Percentiles rank a stretch among this genome's conserved stretches.
These are phyloP conservation scores for Acromyrmex charruanus DNA, from an alignment of 1,140 invertebrate species.

Conservation along the genomic window DNA sequence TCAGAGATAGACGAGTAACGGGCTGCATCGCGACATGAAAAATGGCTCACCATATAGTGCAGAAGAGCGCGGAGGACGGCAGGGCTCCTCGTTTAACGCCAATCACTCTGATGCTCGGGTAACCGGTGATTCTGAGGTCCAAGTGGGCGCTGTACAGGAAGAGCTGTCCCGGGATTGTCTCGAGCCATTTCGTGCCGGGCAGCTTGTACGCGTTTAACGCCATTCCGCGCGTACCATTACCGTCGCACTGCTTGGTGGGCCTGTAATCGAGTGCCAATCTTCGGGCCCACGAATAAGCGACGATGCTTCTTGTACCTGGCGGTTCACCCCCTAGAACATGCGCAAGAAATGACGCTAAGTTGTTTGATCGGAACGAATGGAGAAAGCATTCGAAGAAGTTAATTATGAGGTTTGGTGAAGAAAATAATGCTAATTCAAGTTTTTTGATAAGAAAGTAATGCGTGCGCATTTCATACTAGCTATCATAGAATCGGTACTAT, in stretches of 20 bases:
- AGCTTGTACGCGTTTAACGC: slow-evolving; percentile 75
- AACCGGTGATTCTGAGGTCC: slow-evolving; percentile 81
- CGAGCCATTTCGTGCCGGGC: slow-evolving; percentile 79
- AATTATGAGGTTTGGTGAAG: background rate
- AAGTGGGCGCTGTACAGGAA: slow-evolving; percentile 84
- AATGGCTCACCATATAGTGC: slow-evolving; percentile 83
- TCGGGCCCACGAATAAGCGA: slow-evolving; percentile 84
- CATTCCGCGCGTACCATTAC: slow-evolving; percentile 78
- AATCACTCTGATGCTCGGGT: slow-evolving; percentile 84
- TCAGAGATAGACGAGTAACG: slow-evolving; percentile 41
- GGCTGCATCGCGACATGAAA: slow-evolving; percentile 19
- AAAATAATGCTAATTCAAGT: slow-evolving; percentile 2
- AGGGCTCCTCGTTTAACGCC: slow-evolving; percentile 83
- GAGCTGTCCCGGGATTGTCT: slow-evolving; percentile 82
- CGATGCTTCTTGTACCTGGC: slow-evolving; percentile 82
- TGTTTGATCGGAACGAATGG: slow-evolving; percentile 21
- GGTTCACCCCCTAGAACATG: slow-evolving; percentile 78
- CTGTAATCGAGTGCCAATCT: slow-evolving; percentile 85
- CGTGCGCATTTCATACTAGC: background rate
- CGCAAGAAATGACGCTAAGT: slow-evolving; percentile 41
- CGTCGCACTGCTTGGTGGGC: slow-evolving; percentile 81
- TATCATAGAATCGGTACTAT: background rate
- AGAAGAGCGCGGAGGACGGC: slow-evolving; percentile 81
- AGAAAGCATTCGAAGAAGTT: background rate
- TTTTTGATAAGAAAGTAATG: slow-evolving; percentile 16